Percentiles rank a stretch among this genome's conserved stretches.
These are phyloP conservation scores for Rhinolophus sinicus DNA, from an alignment of 2,113 vertebrate species.

Conservation along the genomic window DNA sequence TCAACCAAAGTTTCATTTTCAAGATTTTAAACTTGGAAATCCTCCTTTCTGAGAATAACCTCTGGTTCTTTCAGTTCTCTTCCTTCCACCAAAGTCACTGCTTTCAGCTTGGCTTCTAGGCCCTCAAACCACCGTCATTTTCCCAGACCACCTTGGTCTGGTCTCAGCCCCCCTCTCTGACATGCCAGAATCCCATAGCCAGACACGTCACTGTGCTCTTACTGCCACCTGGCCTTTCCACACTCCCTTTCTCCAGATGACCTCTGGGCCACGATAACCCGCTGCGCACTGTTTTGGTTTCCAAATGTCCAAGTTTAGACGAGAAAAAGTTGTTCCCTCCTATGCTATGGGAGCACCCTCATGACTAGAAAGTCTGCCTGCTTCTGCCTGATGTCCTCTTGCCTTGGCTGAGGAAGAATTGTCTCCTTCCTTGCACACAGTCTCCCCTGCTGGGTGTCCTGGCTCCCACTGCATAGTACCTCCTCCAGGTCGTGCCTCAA, in stretches of 20 bases:
- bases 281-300: neutral
- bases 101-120: neutral
- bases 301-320: neutral
- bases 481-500: neutral
- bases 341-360: neutral
- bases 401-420: neutral
- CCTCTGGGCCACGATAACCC: neutral
- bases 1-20: slow-evolving; percentile 55
- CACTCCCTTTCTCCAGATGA: neutral
- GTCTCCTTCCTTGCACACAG: neutral
- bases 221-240: neutral
- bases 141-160: neutral
- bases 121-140: neutral
- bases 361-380: neutral
- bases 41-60: slow-evolving; percentile 43
- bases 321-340: neutral
- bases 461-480: neutral
- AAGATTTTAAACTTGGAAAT: slow-evolving; percentile 55
- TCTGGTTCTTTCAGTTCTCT: slow-evolving; percentile 5
- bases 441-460: neutral
- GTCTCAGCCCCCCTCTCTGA: neutral
- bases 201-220: neutral
- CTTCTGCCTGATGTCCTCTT: neutral
- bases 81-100: neutral
- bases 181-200: neutral